Percentiles rank a stretch among this genome's conserved stretches.
These are phyloP conservation scores for Erpetoichthys calabaricus DNA, from an alignment of 2,797 vertebrate genomes.

Conservation along the genomic window DNA sequence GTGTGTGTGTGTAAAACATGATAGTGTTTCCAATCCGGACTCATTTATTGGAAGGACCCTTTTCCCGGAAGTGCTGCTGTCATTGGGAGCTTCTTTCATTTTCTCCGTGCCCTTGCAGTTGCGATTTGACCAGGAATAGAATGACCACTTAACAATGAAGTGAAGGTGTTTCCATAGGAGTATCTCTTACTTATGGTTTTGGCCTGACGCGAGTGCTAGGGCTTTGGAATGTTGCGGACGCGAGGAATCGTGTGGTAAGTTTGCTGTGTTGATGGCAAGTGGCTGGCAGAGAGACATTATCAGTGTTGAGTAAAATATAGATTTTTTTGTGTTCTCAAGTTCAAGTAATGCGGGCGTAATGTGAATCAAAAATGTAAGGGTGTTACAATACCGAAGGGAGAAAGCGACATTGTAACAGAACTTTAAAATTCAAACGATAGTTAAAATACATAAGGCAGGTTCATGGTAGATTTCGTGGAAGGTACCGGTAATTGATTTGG, in stretches of 20 bases:
- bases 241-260: constrained; percentile 52
- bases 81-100: constrained; percentile 22
- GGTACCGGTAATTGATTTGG: too few species aligned
- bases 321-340: too few species aligned
- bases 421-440: too few species aligned
- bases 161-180: constrained; percentile 21
- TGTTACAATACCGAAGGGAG: too few species aligned
- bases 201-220: constrained; percentile 15
- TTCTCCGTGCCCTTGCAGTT: constrained; percentile 53
- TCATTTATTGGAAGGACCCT: constrained; percentile 23
- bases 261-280: not conserved
- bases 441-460: too few species aligned
- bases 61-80: constrained; percentile 38
- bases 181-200: constrained; percentile 18
- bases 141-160: constrained; percentile 32
- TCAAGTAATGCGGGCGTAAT: too few species aligned
- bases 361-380: too few species aligned
- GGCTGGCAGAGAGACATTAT: not conserved
- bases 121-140: constrained; percentile 19
- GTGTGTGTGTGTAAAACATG: too few species aligned
- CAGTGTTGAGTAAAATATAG: too few species aligned
- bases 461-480: too few species aligned
- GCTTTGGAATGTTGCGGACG: constrained; percentile 48
- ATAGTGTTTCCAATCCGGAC: constrained; percentile 10
- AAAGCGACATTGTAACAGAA: too few species aligned